Evolutionary conservation across 2,888 invertebrate genomes (phyloP).

Genomic region (Amphipyra berbera): DNA sequence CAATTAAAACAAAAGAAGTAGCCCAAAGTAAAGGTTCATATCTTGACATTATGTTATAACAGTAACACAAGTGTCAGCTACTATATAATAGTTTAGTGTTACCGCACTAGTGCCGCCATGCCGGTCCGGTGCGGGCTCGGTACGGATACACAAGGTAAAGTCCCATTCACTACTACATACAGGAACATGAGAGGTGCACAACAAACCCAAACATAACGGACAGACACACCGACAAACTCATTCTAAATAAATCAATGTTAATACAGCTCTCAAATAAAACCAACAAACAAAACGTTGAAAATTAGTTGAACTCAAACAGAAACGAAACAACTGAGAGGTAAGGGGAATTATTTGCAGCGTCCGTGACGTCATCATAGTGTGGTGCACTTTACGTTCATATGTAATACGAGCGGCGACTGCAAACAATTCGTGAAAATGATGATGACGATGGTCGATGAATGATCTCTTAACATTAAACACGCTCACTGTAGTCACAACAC

Average conservation of each 20-base stretch:
- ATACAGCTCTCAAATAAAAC: slow-evolving; percentile 64
- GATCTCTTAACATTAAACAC: slow-evolving; percentile 35
- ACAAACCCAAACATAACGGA: slow-evolving; percentile 73
- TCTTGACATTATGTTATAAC: slow-evolving; percentile 11
- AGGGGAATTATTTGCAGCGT: slow-evolving; percentile 68
- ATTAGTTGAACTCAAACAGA: slow-evolving; percentile 66
- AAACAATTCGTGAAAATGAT: slow-evolving; percentile 64
- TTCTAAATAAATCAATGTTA: slow-evolving; percentile 69
- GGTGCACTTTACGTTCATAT: background rate
- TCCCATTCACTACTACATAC: slow-evolving; percentile 42
- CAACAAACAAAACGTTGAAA: slow-evolving; percentile 55
- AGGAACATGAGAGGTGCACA: slow-evolving; percentile 76
- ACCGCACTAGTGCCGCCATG: slow-evolving; percentile 1
- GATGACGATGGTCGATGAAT: slow-evolving; percentile 76
- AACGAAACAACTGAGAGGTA: slow-evolving; percentile 61
- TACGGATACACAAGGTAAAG: slow-evolving; percentile 21
- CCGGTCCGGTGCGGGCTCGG: slow-evolving; percentile 6
- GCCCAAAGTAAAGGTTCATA: slow-evolving; percentile 15
- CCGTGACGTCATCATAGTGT: slow-evolving; percentile 11
- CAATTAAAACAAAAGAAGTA: slow-evolving; percentile 42
- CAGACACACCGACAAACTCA: slow-evolving; percentile 73
- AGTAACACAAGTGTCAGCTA: slow-evolving; percentile 4
- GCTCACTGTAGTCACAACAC: slow-evolving; percentile 35
- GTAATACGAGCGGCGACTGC: slow-evolving; percentile 49
- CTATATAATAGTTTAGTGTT: background rate